Evolutionary conservation across 1,140 invertebrate genomes (phyloP).

Genomic region (Bradysia coprophila): DNA sequence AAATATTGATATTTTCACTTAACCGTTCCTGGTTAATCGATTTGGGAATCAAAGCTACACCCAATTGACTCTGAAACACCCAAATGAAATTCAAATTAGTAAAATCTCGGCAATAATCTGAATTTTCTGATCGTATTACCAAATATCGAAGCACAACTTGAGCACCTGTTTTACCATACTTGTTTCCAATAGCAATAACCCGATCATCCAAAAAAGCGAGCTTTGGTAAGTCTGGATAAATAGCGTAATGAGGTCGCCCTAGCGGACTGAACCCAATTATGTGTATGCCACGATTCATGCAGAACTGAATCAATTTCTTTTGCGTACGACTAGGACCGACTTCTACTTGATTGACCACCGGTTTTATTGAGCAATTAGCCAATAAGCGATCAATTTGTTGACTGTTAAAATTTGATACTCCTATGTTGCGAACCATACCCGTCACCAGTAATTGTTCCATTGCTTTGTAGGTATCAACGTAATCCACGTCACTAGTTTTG

Average conservation of each 20-base stretch:
- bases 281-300: slow-evolving; percentile 35
- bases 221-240: slow-evolving; percentile 16
- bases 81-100: too few relatives aligned
- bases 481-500: slow-evolving; percentile 44
- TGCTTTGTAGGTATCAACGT: slow-evolving; percentile 73
- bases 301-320: slow-evolving; percentile 45
- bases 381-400: slow-evolving; percentile 52
- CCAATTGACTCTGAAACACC: slow-evolving; percentile 24
- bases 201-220: slow-evolving; percentile 26
- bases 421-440: slow-evolving; percentile 53
- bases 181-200: slow-evolving; percentile 34
- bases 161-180: slow-evolving; percentile 43
- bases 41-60: slow-evolving; percentile 30
- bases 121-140: too few relatives aligned
- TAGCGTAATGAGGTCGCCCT: slow-evolving; percentile 32
- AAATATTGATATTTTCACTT: slow-evolving; percentile 44
- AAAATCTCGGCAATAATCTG: too few relatives aligned
- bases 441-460: slow-evolving; percentile 54
- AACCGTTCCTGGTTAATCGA: slow-evolving; percentile 45
- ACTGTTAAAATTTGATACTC: slow-evolving; percentile 74
- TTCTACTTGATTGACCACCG: slow-evolving; percentile 60
- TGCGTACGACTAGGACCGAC: slow-evolving; percentile 61
- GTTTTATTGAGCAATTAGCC: slow-evolving; percentile 41
- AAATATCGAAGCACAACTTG: slow-evolving; percentile 42
- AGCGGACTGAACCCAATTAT: slow-evolving; percentile 60